These are phyloP conservation scores for Glareola pratincola DNA, from an alignment of 2,113 vertebrate genomes.

Conservation along the genomic window DNA sequence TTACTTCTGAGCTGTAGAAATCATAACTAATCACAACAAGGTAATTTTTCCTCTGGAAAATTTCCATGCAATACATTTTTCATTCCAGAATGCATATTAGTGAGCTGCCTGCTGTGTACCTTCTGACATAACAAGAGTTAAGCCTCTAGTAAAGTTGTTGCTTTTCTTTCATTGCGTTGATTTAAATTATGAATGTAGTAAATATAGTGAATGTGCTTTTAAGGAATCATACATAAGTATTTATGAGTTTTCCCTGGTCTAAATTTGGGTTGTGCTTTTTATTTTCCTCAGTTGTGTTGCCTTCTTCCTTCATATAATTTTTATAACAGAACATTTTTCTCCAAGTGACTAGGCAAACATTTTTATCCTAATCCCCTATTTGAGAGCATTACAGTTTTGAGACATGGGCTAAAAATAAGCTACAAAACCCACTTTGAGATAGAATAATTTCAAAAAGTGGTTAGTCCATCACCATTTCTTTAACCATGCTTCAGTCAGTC, in stretches of 20 bases:
- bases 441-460: not conserved
- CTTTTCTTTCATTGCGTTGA: not conserved
- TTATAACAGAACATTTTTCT: not conserved
- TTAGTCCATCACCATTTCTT: not conserved
- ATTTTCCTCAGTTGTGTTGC: not conserved
- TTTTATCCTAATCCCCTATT: not conserved
- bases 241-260: not conserved
- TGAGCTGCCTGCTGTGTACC: not conserved
- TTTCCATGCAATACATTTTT: not conserved
- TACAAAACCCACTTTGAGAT: not conserved
- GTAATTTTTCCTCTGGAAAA: not conserved
- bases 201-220: not conserved
- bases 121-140: not conserved
- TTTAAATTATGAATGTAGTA: not conserved
- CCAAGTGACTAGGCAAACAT: not conserved
- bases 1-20: not conserved
- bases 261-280: not conserved
- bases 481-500: not conserved
- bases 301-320: not conserved
- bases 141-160: not conserved
- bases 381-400: not conserved
- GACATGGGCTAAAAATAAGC: not conserved
- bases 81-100: rapidly evolving
- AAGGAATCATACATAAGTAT: not conserved
- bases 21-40: not conserved